Conservation (phyloP, 1,140 invertebrate species). For the Pentalonia nigronervosa region DNA sequence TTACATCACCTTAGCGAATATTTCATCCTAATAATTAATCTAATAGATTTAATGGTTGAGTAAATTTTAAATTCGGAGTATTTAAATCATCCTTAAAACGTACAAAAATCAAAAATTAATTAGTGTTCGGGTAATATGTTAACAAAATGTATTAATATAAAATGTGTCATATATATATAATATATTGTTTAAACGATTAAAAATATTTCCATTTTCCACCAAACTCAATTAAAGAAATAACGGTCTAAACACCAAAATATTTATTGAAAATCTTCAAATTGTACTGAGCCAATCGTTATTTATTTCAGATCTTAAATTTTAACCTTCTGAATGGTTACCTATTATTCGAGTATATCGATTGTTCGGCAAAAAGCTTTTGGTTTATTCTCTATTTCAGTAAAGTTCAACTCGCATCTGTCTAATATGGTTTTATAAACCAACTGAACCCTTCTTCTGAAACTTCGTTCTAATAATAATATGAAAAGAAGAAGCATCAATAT, state of each 20-base stretch:
- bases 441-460: not conserved
- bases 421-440: not conserved
- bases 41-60: not conserved
- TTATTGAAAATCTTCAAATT: not conserved
- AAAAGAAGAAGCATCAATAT: not conserved
- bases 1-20: not conserved
- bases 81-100: not conserved
- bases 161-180: too few relatives aligned
- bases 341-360: not conserved
- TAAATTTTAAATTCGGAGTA: not conserved
- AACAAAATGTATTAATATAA: not conserved
- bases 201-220: not conserved
- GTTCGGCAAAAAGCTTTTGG: too few relatives aligned
- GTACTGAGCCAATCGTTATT: not conserved
- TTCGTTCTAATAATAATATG: not conserved
- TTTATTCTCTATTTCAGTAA: not conserved
- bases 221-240: not conserved
- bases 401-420: not conserved
- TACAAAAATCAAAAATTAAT: not conserved
- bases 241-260: not conserved
- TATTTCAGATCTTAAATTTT: constrained; percentile 27
- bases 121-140: too few relatives aligned
- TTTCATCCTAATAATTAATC: not conserved
- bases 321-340: not conserved
- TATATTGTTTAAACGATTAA: not conserved